Percentiles rank a stretch among this genome's conserved stretches.
These are phyloP conservation scores for Phodopus roborovskii DNA, from an alignment of 2,113 vertebrate genomes.

Conservation along the genomic window DNA sequence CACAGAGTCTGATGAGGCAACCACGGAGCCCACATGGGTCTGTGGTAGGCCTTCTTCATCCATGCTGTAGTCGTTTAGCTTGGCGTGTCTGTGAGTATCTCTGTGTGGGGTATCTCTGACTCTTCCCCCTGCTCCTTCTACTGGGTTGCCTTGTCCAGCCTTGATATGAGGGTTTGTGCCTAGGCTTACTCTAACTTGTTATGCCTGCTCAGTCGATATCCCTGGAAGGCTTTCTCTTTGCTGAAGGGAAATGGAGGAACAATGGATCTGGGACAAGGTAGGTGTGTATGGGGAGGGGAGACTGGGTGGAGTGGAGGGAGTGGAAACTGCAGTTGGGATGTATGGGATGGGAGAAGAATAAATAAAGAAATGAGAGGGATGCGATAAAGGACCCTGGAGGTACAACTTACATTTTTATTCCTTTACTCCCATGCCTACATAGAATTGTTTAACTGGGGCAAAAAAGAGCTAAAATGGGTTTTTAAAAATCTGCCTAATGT, in stretches of 20 bases:
- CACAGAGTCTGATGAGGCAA: neutral
- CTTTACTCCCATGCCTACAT: neutral
- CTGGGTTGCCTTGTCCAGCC: neutral
- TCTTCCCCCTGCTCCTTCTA: neutral
- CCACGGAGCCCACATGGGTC: neutral
- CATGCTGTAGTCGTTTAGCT: neutral
- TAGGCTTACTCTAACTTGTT: neutral
- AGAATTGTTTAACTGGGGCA: constrained; percentile 11
- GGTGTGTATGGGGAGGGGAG: neutral
- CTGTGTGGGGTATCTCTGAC: neutral
- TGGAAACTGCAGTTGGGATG: neutral
- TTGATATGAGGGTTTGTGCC: neutral
- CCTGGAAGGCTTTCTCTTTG: neutral
- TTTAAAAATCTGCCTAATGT: neutral
- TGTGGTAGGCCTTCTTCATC: neutral
- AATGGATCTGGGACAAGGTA: neutral
- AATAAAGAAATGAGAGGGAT: neutral
- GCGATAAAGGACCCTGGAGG: neutral
- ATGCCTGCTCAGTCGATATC: neutral
- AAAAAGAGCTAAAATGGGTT: neutral
- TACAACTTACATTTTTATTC: neutral
- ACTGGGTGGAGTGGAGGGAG: neutral
- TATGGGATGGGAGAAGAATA: neutral
- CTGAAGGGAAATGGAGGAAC: neutral
- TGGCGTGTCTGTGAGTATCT: neutral